Conservation (phyloP, 2,113 vertebrate species). For the Ibidorhyncha struthersii region DNA sequence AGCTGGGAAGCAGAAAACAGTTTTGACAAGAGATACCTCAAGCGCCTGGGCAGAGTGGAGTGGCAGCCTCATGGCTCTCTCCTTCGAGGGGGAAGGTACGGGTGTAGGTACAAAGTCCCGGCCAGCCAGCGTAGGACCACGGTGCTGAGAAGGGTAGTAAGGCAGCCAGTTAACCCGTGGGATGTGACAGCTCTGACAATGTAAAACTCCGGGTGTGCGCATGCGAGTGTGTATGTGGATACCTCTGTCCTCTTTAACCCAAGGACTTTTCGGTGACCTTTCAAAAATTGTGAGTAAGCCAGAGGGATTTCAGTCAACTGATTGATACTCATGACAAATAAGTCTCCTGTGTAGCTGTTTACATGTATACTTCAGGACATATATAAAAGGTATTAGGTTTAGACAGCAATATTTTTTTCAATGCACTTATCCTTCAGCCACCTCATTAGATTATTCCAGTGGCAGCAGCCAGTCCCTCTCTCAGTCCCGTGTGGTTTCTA, state of each 20-base stretch:
- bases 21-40: background rate
- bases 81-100: rapidly evolving
- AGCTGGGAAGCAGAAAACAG: background rate
- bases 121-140: rapidly evolving
- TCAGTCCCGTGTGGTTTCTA: background rate
- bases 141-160: background rate
- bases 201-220: rapidly evolving
- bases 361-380: background rate
- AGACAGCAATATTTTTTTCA: background rate
- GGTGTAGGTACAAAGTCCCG: background rate
- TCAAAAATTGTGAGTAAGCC: background rate
- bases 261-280: background rate
- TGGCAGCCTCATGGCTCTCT: rapidly evolving
- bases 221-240: rapidly evolving
- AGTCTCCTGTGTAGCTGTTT: background rate
- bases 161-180: background rate
- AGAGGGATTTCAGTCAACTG: background rate
- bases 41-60: background rate
- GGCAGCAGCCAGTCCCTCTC: background rate
- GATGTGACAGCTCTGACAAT: background rate
- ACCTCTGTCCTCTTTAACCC: background rate
- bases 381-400: background rate
- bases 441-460: background rate
- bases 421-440: background rate
- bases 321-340: background rate